Evolutionary conservation across 2,113 vertebrate species (phyloP).

Genomic region (Hippocampus comes): DNA sequence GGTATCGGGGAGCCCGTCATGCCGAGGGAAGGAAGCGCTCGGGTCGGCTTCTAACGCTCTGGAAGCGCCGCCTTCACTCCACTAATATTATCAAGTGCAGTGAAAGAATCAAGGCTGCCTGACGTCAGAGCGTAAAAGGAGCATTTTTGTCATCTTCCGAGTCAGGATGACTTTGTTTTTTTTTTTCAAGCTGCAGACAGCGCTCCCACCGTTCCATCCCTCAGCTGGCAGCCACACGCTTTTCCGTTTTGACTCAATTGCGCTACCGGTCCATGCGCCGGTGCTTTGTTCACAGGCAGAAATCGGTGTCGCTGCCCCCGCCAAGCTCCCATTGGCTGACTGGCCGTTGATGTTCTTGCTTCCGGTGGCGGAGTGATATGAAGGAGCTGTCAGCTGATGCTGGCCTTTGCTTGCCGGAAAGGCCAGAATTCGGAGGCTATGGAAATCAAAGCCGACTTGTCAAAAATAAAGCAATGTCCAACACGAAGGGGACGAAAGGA

Average conservation of each 20-base stretch:
- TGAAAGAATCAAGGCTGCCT: no score
- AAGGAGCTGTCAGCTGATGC: conserved; percentile 53
- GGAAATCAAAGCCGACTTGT: conserved; percentile 64
- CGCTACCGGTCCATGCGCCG: neutral
- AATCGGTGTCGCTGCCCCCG: neutral
- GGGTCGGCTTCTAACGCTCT: no score
- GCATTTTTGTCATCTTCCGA: no score
- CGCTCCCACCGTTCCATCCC: neutral
- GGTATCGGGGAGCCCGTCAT: no score
- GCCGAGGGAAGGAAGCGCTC: no score
- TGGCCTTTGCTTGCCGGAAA: conserved; percentile 48
- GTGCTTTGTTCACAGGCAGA: conserved; percentile 9
- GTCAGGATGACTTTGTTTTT: no score
- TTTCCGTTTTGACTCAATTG: no score
- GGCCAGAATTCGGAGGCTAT: conserved; percentile 50
- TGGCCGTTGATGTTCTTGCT: conserved; percentile 48
- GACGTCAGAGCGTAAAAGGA: no score
- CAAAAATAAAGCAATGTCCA: conserved; percentile 64
- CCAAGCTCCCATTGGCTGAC: no score
- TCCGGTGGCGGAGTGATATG: conserved; percentile 42
- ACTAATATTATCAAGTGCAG: no score
- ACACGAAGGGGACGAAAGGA: conserved; percentile 54
- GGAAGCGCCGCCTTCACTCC: no score
- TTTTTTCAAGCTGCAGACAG: neutral
- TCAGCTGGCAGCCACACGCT: neutral